A percentile compares a stretch with the other conserved stretches of the same genome.
These are phyloP conservation scores for Ceramica pisi DNA, from an alignment of 2,888 invertebrate species.

Conservation along the genomic window DNA sequence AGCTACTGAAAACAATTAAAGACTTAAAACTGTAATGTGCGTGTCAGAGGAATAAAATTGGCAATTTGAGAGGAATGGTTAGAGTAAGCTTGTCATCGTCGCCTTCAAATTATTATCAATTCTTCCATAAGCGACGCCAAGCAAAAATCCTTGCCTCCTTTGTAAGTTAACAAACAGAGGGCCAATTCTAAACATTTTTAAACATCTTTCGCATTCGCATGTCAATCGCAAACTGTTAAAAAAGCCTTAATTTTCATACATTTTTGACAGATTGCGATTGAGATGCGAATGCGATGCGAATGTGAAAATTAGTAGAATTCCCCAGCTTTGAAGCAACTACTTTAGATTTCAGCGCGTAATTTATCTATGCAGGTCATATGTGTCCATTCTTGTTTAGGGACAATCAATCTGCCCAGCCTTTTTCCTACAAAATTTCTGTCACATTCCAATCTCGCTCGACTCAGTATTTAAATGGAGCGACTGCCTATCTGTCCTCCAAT, in stretches of 20 bases:
- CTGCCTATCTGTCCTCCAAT: not conserved
- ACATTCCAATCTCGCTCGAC: not conserved
- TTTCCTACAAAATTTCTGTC: not conserved
- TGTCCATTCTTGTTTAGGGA: not conserved
- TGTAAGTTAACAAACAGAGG: not conserved
- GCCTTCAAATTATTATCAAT: not conserved
- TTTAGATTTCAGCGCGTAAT: not conserved
- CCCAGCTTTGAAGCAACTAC: not conserved
- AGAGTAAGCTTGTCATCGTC: not conserved
- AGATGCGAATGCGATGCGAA: no score
- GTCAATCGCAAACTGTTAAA: no score
- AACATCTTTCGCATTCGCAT: no score
- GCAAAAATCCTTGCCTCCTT: no score
- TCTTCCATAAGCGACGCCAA: not conserved
- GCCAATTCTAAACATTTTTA: no score
- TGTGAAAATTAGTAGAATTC: no score
- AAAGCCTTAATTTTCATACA: no score
- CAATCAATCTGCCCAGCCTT: not conserved
- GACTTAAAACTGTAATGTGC: slow-evolving; percentile 56
- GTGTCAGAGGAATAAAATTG: slow-evolving; percentile 40
- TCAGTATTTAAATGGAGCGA: not conserved
- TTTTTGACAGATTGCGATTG: no score
- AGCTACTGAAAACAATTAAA: slow-evolving; percentile 65
- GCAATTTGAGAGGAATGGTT: slow-evolving; percentile 13
- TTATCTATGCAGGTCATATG: not conserved